Evolutionary conservation across 2,113 vertebrate genomes (phyloP).

Genomic region (Microcebus tavaratra): DNA sequence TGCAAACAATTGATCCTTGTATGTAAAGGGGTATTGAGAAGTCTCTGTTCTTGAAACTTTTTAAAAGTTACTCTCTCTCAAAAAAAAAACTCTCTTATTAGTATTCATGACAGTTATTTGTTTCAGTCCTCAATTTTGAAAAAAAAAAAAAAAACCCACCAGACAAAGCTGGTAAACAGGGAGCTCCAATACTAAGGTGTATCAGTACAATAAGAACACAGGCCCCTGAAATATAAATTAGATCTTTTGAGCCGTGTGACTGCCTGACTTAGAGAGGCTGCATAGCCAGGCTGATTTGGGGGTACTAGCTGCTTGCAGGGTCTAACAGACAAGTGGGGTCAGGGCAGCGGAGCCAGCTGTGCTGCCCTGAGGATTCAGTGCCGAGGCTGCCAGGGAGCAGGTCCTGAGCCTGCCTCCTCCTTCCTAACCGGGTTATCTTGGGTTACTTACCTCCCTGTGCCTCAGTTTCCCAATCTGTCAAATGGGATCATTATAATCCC

Average conservation of each 20-base stretch:
- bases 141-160: not conserved
- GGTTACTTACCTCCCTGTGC: not conserved
- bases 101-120: not conserved
- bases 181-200: not conserved
- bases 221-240: not conserved
- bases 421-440: not conserved
- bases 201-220: not conserved
- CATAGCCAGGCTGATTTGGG: not conserved
- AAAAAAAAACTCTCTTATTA: not conserved
- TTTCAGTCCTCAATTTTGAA: not conserved
- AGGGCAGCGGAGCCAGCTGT: too few species aligned
- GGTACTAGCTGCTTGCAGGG: not conserved
- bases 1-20: not conserved
- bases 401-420: not conserved
- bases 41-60: not conserved
- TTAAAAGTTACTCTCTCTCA: not conserved
- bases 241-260: not conserved
- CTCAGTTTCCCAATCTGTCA: not conserved
- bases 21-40: too few species aligned
- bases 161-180: not conserved
- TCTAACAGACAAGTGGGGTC: too few species aligned
- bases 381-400: not conserved
- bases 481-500: not conserved
- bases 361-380: not conserved
- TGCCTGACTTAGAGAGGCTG: not conserved